Evolutionary conservation across 2,113 vertebrate genomes (phyloP).

Genomic region (Motacilla alba): DNA sequence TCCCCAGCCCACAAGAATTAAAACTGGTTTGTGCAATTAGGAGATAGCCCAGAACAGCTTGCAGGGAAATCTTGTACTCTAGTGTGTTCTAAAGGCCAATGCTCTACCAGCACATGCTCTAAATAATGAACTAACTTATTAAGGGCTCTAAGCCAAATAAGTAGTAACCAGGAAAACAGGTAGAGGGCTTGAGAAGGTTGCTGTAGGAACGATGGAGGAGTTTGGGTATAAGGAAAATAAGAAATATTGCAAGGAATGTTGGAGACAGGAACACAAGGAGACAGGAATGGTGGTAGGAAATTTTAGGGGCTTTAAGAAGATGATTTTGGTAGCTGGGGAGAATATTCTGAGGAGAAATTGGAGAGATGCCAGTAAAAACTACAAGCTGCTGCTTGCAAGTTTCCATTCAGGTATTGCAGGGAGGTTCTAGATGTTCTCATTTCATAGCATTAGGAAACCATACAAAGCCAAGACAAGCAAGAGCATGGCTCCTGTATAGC

Average conservation of each 20-base stretch:
- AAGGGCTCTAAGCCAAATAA: not conserved
- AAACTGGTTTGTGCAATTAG: not conserved
- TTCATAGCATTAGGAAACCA: not conserved
- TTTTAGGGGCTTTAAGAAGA: not conserved
- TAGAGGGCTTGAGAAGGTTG: not conserved
- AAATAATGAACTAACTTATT: not conserved
- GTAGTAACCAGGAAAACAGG: not conserved
- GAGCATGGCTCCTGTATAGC: not conserved
- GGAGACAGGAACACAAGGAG: not conserved
- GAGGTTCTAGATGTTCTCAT: not conserved
- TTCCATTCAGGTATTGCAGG: not conserved
- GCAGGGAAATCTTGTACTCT: not conserved
- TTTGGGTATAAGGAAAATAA: not conserved
- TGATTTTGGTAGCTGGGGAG: not conserved
- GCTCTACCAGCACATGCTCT: not conserved
- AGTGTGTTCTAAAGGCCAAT: not conserved
- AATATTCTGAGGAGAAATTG: not conserved
- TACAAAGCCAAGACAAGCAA: not conserved
- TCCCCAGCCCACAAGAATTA: not conserved
- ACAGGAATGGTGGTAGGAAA: not conserved
- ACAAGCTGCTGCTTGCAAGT: not conserved
- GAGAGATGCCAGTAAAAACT: not conserved
- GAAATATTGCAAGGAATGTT: not conserved
- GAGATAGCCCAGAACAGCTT: not conserved
- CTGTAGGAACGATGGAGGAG: not conserved